Evolutionary conservation across 2,888 invertebrate species (phyloP).

Genomic region (Phalangium opilio): DNA sequence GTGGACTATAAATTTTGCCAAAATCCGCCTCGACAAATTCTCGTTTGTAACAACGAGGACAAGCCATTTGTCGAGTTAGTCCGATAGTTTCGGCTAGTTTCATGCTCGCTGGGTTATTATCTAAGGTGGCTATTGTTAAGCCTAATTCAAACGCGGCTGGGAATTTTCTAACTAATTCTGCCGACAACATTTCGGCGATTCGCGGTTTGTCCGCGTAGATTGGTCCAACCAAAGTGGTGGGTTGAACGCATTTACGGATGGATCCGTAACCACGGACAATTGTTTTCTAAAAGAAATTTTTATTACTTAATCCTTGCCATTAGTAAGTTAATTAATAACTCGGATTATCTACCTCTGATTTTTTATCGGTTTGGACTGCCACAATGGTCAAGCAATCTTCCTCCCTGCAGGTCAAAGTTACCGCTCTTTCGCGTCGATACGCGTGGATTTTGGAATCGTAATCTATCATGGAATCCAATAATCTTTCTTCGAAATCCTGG

Average conservation of each 20-base stretch:
- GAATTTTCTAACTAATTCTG: neutral
- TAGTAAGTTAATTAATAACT: neutral
- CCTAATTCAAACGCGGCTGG: no score
- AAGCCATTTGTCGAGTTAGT: no score
- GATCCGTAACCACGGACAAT: conserved; percentile 8
- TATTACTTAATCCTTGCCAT: neutral
- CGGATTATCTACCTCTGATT: conserved; percentile 4
- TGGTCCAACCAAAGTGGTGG: conserved; percentile 8
- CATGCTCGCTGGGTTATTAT: no score
- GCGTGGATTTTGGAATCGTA: conserved; percentile 8
- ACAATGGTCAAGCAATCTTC: conserved; percentile 7
- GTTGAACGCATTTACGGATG: conserved; percentile 8
- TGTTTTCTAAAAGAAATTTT: no score
- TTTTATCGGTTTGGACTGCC: conserved; percentile 4
- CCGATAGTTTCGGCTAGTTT: no score
- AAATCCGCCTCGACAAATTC: conserved; percentile 14
- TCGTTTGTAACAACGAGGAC: conserved; percentile 12
- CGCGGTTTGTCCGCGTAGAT: conserved; percentile 12
- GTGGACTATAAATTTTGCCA: conserved; percentile 17
- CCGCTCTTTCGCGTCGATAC: conserved; percentile 6
- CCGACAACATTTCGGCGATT: conserved; percentile 10
- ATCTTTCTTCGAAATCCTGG: no score
- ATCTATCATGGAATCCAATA: conserved; percentile 1
- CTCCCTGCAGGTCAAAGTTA: conserved; percentile 8
- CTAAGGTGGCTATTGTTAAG: no score